Evolutionary conservation across 2,888 invertebrate genomes (phyloP).

Genomic region (Uloborus plumipes): DNA sequence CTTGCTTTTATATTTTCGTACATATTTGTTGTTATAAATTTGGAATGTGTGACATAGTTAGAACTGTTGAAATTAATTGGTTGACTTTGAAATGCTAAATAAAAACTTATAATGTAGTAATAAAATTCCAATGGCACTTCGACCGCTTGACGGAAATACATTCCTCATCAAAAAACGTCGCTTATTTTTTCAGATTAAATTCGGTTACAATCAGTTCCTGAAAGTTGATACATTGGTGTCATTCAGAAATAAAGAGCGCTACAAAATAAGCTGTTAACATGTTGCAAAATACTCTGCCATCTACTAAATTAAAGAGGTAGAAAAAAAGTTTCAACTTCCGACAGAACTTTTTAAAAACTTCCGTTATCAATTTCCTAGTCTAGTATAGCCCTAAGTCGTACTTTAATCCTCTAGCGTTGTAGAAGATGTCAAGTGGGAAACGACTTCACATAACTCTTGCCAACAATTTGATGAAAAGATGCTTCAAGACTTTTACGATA

Average conservation of each 20-base stretch:
- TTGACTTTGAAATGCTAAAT: too few species aligned
- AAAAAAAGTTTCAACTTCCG: background rate
- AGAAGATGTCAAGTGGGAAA: background rate
- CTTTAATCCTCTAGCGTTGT: background rate
- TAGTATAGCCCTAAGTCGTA: background rate
- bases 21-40: too few species aligned
- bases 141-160: too few species aligned
- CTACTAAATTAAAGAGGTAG: background rate
- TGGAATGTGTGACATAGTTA: too few species aligned
- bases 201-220: too few species aligned
- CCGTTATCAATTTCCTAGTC: background rate
- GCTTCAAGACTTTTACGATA: conserved; percentile 30
- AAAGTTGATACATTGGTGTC: background rate
- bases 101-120: too few species aligned
- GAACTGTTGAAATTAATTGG: too few species aligned
- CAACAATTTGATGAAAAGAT: conserved; percentile 34
- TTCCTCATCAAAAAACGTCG: too few species aligned
- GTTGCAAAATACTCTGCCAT: background rate
- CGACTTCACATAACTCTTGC: conserved; percentile 22
- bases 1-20: too few species aligned
- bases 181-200: too few species aligned
- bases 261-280: background rate
- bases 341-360: conserved; percentile 18
- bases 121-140: too few species aligned
- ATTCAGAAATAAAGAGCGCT: background rate